Percentiles rank a stretch among this genome's conserved stretches.
These are phyloP conservation scores for Dolichallabes microphthalmus DNA, from an alignment of 2,113 vertebrate species.

Conservation along the genomic window DNA sequence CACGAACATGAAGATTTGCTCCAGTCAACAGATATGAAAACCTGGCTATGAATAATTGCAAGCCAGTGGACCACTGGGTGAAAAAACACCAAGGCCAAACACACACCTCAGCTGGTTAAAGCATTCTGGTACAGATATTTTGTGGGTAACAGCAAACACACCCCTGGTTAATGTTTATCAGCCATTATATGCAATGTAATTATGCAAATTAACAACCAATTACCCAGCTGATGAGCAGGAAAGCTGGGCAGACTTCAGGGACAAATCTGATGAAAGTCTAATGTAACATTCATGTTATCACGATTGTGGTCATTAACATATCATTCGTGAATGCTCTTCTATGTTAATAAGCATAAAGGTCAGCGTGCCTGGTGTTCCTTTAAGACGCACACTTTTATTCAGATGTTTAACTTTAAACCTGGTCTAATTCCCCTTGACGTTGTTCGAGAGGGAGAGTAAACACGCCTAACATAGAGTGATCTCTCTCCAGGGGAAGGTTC, in stretches of 20 bases:
- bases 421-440: constrained; percentile 55
- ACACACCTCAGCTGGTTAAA: background rate
- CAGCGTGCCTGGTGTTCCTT: background rate
- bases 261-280: constrained; percentile 22
- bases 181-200: constrained; percentile 1
- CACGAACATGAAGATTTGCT: background rate
- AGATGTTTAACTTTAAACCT: constrained; percentile 53
- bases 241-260: background rate
- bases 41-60: background rate
- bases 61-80: background rate
- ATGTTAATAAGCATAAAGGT: constrained; percentile 20
- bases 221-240: background rate
- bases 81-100: background rate
- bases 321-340: background rate
- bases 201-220: constrained; percentile 16
- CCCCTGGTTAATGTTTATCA: background rate
- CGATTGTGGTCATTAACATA: background rate
- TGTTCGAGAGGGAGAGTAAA: constrained; percentile 58
- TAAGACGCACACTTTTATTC: constrained; percentile 24
- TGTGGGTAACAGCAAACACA: background rate
- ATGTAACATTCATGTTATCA: background rate
- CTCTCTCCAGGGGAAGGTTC: constrained; percentile 58
- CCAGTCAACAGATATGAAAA: background rate
- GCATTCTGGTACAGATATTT: background rate
- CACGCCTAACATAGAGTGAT: constrained; percentile 63